phyloP scores from a whole-genome alignment of 30 jellyfish, hydroid and myxozoan species.

The Hydractinia echinata region DNA sequence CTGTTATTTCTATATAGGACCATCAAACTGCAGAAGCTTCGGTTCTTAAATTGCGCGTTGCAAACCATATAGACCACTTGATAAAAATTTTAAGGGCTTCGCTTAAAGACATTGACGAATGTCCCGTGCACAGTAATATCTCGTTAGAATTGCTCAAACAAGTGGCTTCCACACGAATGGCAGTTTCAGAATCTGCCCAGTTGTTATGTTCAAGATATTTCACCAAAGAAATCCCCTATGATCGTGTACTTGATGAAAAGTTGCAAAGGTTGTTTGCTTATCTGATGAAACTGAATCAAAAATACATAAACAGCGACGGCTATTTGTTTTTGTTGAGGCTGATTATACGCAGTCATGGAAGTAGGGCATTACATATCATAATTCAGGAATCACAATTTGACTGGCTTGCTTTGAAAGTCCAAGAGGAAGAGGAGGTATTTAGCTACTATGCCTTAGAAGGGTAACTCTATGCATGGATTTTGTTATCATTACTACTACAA shows the following conservation, averaged over 20 bases:
- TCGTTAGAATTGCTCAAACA: neutral
- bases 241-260: neutral
- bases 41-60: neutral
- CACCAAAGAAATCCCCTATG: neutral
- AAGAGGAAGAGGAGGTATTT: constrained; percentile 11
- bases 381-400: neutral
- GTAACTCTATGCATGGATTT: no score
- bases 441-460: no score
- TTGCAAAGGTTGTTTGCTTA: neutral
- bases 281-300: neutral
- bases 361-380: neutral
- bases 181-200: neutral
- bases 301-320: constrained; percentile 11
- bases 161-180: neutral
- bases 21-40: constrained; percentile 2
- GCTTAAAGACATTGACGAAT: neutral
- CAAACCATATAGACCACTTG: neutral
- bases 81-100: neutral
- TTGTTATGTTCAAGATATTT: neutral
- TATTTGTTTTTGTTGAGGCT: constrained; percentile 6
- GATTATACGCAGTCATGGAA: constrained; percentile 15
- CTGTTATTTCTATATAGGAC: neutral
- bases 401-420: neutral
- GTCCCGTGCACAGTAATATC: neutral
- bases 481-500: no score